These are phyloP conservation scores for Platichthys stellatus DNA, from an alignment of 2,113 vertebrate species.

Conservation along the genomic window DNA sequence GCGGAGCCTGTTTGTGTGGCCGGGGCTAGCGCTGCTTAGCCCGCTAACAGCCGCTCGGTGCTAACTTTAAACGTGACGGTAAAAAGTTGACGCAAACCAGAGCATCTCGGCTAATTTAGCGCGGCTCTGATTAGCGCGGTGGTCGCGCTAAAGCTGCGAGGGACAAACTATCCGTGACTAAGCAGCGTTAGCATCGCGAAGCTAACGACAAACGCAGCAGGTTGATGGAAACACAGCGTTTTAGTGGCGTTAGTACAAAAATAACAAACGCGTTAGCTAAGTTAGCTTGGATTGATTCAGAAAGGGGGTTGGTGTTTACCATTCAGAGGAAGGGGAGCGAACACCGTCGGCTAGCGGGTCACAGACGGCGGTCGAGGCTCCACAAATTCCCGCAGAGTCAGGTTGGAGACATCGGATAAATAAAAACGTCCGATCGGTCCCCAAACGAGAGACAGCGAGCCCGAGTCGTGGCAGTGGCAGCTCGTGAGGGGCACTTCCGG, in stretches of 20 bases:
- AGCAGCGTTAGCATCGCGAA: neutral
- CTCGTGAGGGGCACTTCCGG: too few relatives aligned
- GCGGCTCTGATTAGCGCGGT: too few relatives aligned
- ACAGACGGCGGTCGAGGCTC: neutral
- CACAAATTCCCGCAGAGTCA: neutral
- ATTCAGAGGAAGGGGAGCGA: constrained; percentile 3
- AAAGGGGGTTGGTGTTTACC: constrained; percentile 34
- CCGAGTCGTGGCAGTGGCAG: too few relatives aligned
- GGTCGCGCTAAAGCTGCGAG: too few relatives aligned
- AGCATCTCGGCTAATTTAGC: too few relatives aligned
- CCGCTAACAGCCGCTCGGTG: constrained; percentile 8
- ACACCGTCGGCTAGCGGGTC: neutral
- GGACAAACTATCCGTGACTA: neutral
- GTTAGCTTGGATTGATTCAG: constrained; percentile 37
- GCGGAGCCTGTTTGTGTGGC: neutral
- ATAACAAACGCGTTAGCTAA: constrained; percentile 34
- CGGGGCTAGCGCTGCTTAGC: constrained; percentile 35
- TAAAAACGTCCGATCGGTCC: constrained; percentile 1
- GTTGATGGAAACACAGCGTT: constrained; percentile 8
- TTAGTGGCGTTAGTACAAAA: constrained; percentile 11
- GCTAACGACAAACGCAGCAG: constrained; percentile 3
- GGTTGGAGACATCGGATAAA: constrained; percentile 30
- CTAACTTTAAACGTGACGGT: constrained; percentile 42
- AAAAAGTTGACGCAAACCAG: constrained; percentile 33
- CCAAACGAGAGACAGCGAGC: neutral